phyloP scores from a whole-genome alignment of 2,888 invertebrate species.

The Azorinus chamasolen region DNA sequence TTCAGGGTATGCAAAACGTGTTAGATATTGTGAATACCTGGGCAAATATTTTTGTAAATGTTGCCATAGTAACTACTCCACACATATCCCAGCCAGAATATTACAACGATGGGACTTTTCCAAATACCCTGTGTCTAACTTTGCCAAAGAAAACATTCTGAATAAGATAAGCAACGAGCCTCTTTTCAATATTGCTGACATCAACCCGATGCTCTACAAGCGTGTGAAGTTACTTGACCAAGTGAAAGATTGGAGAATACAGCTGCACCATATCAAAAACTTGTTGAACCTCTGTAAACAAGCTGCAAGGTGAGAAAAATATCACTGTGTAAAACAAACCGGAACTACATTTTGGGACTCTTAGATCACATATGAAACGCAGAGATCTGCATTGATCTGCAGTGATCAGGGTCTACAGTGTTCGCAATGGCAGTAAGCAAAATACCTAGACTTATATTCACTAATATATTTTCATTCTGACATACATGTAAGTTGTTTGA shows the following conservation, averaged over 20 bases:
- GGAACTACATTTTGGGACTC: neutral
- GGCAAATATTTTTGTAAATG: slow-evolving; percentile 95
- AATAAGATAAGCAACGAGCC: slow-evolving; percentile 93
- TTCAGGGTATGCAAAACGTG: slow-evolving; percentile 90
- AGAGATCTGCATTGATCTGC: neutral
- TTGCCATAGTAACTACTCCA: slow-evolving; percentile 93
- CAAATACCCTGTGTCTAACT: slow-evolving; percentile 93
- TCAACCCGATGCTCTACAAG: slow-evolving; percentile 90
- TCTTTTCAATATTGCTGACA: slow-evolving; percentile 91
- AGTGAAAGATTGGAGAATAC: slow-evolving; percentile 89
- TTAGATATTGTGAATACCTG: slow-evolving; percentile 93
- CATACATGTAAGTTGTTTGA: too few relatives aligned
- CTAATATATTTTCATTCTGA: too few relatives aligned
- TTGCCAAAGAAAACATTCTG: slow-evolving; percentile 91
- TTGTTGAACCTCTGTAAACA: slow-evolving; percentile 92
- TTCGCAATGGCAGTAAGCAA: neutral
- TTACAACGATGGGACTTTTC: slow-evolving; percentile 88
- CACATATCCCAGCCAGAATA: slow-evolving; percentile 89
- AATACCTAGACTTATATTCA: too few relatives aligned
- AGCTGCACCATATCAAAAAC: slow-evolving; percentile 91
- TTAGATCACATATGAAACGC: neutral
- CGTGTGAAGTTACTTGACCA: slow-evolving; percentile 89
- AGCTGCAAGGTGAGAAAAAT: slow-evolving; percentile 87
- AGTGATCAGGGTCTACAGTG: neutral
- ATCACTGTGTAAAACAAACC: too few relatives aligned